These are phyloP conservation scores for Rhagoletis zephyria DNA, from an alignment of 1,140 invertebrate genomes.

Conservation along the genomic window DNA sequence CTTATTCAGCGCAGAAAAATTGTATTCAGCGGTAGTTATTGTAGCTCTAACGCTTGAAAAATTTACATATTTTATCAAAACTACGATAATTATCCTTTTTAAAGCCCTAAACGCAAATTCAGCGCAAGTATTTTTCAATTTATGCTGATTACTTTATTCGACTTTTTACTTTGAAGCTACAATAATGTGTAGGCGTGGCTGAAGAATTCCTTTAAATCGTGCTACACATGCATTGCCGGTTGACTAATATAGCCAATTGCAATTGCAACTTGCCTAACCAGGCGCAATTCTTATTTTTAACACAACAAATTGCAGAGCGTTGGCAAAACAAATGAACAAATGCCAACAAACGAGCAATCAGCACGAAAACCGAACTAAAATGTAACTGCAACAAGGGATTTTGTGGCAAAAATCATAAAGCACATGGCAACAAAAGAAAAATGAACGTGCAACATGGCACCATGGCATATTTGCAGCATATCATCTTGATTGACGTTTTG, in stretches of 20 bases:
- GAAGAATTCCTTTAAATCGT: too few species aligned
- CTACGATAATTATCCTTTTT: too few species aligned
- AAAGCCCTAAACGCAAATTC: too few species aligned
- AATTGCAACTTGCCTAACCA: too few species aligned
- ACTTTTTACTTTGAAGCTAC: not conserved
- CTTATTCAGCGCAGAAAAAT: not conserved
- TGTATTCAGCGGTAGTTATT: not conserved
- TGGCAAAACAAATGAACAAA: slow-evolving; percentile 19
- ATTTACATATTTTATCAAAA: too few species aligned
- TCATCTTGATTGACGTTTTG: slow-evolving; percentile 34
- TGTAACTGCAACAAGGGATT: not conserved
- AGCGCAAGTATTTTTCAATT: too few species aligned
- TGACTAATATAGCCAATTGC: not conserved
- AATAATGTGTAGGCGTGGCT: not conserved
- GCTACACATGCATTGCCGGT: too few species aligned
- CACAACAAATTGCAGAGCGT: not conserved
- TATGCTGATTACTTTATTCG: too few species aligned
- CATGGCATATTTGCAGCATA: slow-evolving; percentile 20
- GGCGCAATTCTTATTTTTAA: not conserved
- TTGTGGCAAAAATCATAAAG: not conserved
- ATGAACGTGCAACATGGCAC: not conserved
- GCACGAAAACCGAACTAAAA: not conserved
- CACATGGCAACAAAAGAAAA: not conserved
- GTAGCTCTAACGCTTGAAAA: too few species aligned
- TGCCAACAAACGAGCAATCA: slow-evolving; percentile 1